A percentile compares a stretch with the other conserved stretches of the same genome.
Conservation (phyloP, 2,888 invertebrate genomes). For the Pelosia muscerda region DNA sequence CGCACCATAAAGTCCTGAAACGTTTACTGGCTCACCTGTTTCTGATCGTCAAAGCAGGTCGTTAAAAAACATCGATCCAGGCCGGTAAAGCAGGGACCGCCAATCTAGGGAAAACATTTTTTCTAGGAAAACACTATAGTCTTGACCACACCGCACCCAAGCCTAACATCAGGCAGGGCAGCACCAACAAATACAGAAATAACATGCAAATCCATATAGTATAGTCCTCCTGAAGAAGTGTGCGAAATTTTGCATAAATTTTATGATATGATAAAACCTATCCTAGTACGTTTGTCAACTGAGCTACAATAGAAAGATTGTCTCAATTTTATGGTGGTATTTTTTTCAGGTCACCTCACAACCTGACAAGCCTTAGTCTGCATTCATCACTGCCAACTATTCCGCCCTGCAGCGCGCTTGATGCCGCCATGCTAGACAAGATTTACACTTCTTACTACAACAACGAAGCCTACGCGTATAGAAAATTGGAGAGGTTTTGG, state of each 20-base stretch:
- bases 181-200: background rate
- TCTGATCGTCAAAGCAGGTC: too few species aligned
- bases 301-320: background rate
- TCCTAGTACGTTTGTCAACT: background rate
- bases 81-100: too few species aligned
- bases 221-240: background rate
- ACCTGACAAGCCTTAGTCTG: conserved; percentile 70
- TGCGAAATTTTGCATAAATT: background rate
- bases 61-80: too few species aligned
- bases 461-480: conserved; percentile 62
- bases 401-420: conserved; percentile 78
- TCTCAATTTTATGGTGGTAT: conserved; percentile 40
- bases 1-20: background rate
- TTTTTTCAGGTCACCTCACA: conserved; percentile 71
- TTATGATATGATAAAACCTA: background rate
- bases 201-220: too few species aligned
- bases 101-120: too few species aligned
- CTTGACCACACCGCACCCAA: too few species aligned
- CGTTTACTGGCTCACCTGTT: too few species aligned
- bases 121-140: too few species aligned
- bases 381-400: conserved; percentile 82
- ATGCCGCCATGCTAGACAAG: conserved; percentile 83
- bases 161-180: too few species aligned
- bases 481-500: conserved; percentile 62
- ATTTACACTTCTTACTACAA: conserved; percentile 65